Evolutionary conservation across 2,888 invertebrate genomes (phyloP).

Genomic region (Cremastinae sp.): DNA sequence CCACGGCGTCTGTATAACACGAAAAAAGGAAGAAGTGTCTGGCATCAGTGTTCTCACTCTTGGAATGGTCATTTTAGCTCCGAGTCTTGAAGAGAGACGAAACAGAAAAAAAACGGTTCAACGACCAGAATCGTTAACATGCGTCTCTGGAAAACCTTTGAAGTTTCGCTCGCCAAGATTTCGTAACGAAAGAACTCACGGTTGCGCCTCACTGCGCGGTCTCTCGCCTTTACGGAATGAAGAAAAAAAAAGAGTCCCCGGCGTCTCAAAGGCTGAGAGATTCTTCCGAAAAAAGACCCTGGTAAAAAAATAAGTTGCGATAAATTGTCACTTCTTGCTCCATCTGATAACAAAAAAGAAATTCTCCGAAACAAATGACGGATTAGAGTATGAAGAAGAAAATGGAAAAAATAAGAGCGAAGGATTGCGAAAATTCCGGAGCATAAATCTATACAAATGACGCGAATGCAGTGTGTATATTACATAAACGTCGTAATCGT

Average conservation of each 20-base stretch:
- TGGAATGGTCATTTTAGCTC: conserved; percentile 53
- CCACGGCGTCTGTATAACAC: conserved; percentile 8
- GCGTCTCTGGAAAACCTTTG: conserved; percentile 42
- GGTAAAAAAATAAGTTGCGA: no score
- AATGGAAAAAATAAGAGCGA: no score
- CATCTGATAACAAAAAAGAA: no score
- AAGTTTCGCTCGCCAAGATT: conserved; percentile 46
- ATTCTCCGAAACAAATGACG: no score
- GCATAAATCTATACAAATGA: no score
- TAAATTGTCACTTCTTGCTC: no score
- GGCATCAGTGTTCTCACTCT: conserved; percentile 20
- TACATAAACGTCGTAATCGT: conserved; percentile 21
- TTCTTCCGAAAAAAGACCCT: no score
- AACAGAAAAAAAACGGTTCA: conserved; percentile 17
- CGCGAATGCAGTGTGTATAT: background rate
- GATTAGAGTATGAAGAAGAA: no score
- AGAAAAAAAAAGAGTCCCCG: background rate
- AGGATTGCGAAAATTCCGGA: no score
- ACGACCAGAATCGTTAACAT: conserved; percentile 26
- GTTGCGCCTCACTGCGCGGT: conserved; percentile 31
- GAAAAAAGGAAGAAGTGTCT: conserved; percentile 20
- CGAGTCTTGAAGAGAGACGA: no score
- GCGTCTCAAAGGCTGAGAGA: no score
- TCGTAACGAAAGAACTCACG: conserved; percentile 56
- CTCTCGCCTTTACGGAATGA: conserved; percentile 3